phyloP scores from a whole-genome alignment of 2,113 vertebrate genomes.

The Corvus cornix region DNA sequence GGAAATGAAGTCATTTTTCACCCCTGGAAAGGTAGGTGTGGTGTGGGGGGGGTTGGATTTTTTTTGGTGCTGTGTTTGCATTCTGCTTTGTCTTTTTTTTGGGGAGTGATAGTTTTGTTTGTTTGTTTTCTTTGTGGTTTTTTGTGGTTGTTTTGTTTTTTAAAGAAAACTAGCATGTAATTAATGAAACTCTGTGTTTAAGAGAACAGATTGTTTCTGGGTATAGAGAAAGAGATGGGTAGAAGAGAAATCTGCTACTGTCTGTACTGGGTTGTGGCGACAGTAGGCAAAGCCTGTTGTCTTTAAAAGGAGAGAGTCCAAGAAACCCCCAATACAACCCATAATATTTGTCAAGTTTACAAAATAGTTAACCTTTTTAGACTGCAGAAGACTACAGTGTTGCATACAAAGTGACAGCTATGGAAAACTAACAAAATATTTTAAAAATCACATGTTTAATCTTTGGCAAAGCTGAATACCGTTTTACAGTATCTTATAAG shows the following conservation, averaged over 20 bases:
- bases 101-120: not conserved
- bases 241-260: not conserved
- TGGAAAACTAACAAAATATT: not conserved
- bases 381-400: not conserved
- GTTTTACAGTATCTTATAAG: not conserved
- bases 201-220: not conserved
- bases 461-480: not conserved
- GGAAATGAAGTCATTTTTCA: constrained; percentile 98
- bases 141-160: not conserved
- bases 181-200: not conserved
- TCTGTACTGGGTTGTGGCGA: not conserved
- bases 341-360: not conserved
- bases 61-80: not conserved
- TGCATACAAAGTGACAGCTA: not conserved
- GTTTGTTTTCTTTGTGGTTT: not conserved
- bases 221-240: not conserved
- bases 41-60: rapidly evolving
- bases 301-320: not conserved
- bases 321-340: rapidly evolving
- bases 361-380: not conserved
- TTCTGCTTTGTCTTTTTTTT: not conserved
- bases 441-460: not conserved
- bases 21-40: constrained; percentile 90
- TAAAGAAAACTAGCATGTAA: not conserved
- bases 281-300: not conserved